Conservation (phyloP, 64 coral and sea anemone species). For the Pachyseris speciosa region DNA sequence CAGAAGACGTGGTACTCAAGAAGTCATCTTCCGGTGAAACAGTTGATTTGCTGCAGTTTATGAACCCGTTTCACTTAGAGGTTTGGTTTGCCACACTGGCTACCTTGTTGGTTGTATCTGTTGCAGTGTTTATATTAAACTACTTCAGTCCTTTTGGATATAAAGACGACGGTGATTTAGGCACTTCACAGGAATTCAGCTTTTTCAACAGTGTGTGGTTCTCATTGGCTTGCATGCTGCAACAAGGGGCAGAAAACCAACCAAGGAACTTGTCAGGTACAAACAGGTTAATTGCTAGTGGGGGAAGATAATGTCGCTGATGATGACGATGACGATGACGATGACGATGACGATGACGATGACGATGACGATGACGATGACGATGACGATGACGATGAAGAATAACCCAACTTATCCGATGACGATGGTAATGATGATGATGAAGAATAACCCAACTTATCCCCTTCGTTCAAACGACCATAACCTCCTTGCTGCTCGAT, state of each 20-base stretch:
- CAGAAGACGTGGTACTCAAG: constrained; percentile 62
- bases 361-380: too few relatives aligned
- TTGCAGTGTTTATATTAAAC: constrained; percentile 44
- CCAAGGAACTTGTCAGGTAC: constrained; percentile 60
- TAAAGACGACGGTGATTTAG: constrained; percentile 29
- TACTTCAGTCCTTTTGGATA: constrained; percentile 61
- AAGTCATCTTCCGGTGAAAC: neutral
- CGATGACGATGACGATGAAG: too few relatives aligned
- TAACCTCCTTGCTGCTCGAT: too few relatives aligned
- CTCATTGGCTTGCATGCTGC: constrained; percentile 55
- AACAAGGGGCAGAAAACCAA: constrained; percentile 43
- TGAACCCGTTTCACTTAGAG: constrained; percentile 30
- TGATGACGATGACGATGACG: too few relatives aligned
- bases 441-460: too few relatives aligned
- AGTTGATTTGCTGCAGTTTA: constrained; percentile 44
- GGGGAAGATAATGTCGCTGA: too few relatives aligned
- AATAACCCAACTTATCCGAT: too few relatives aligned
- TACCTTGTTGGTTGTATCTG: constrained; percentile 13
- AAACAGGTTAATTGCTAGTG: neutral
- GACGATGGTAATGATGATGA: too few relatives aligned
- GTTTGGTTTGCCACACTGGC: constrained; percentile 35
- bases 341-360: too few relatives aligned
- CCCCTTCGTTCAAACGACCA: too few relatives aligned
- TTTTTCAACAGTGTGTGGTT: constrained; percentile 68
- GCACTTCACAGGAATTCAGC: constrained; percentile 6